These are phyloP conservation scores for Drosophila sulfurigaster DNA, from an alignment of 1,140 invertebrate genomes.

Conservation along the genomic window DNA sequence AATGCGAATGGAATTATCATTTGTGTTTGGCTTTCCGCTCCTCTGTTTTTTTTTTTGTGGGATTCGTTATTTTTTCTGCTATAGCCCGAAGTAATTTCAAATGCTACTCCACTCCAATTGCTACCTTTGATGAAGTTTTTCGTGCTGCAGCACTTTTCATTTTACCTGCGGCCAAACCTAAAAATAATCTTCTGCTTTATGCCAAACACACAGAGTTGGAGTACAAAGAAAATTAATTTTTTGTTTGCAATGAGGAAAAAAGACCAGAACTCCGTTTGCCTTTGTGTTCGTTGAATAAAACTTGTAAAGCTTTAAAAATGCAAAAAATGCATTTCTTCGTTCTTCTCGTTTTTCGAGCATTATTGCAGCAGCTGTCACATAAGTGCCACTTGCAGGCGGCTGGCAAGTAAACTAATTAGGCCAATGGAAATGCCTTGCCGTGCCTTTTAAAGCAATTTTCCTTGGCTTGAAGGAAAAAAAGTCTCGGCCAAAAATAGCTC, in stretches of 20 bases:
- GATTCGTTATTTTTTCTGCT: background rate
- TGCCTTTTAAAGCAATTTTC: slow-evolving; percentile 11
- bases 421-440: slow-evolving; percentile 3
- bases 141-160: slow-evolving; percentile 18
- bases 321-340: background rate
- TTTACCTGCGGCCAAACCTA: slow-evolving; percentile 14
- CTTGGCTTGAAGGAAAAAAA: slow-evolving; percentile 2
- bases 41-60: slow-evolving; percentile 6
- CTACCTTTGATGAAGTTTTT: slow-evolving; percentile 37
- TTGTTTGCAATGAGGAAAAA: background rate
- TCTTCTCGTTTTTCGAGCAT: background rate
- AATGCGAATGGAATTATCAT: slow-evolving; percentile 49
- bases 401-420: slow-evolving; percentile 46
- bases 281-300: slow-evolving; percentile 12
- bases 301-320: slow-evolving; percentile 21
- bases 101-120: slow-evolving; percentile 22
- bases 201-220: slow-evolving; percentile 1
- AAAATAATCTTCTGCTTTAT: slow-evolving; percentile 36
- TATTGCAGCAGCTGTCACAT: slow-evolving; percentile 25
- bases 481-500: slow-evolving; percentile 25
- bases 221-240: slow-evolving; percentile 35
- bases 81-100: slow-evolving; percentile 24
- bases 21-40: slow-evolving; percentile 1
- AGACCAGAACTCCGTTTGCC: background rate
- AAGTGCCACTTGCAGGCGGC: slow-evolving; percentile 16